phyloP scores from a whole-genome alignment of 2,113 vertebrate species.

The Phocoena sinus region DNA sequence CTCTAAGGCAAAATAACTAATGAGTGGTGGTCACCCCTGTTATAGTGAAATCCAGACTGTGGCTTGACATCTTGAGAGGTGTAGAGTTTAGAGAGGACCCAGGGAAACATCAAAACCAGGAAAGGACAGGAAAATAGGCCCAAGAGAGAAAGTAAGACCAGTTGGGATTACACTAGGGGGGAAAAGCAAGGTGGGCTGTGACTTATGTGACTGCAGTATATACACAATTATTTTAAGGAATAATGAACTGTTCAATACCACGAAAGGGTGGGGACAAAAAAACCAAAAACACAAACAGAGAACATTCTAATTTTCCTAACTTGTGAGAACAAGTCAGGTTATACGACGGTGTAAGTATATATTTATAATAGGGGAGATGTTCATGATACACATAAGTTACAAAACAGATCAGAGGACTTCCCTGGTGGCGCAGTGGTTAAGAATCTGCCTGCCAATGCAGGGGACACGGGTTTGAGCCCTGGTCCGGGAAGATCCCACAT shows the following conservation, averaged over 20 bases:
- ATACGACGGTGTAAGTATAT: not conserved
- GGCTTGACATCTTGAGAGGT: not conserved
- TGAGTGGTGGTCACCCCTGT: rapidly evolving
- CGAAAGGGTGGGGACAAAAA: not conserved
- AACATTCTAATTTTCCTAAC: not conserved
- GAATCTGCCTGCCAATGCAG: too few species aligned
- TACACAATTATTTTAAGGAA: not conserved
- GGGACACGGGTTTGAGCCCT: too few species aligned
- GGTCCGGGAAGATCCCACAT: too few species aligned
- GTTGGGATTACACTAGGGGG: not conserved
- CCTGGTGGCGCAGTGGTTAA: too few species aligned
- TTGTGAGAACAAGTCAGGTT: not conserved
- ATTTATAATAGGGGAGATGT: not conserved
- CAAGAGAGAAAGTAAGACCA: not conserved
- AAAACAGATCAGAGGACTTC: not conserved
- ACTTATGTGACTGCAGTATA: not conserved
- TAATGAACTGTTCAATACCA: not conserved
- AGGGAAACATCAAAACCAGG: not conserved
- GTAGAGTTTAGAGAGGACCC: not conserved
- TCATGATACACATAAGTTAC: not conserved
- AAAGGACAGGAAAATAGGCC: not conserved
- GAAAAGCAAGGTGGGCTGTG: not conserved
- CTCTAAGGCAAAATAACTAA: too few species aligned
- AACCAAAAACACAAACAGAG: not conserved
- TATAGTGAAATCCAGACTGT: not conserved